phyloP scores from a whole-genome alignment of 2,888 invertebrate genomes.

The Eupithecia insigniata region DNA sequence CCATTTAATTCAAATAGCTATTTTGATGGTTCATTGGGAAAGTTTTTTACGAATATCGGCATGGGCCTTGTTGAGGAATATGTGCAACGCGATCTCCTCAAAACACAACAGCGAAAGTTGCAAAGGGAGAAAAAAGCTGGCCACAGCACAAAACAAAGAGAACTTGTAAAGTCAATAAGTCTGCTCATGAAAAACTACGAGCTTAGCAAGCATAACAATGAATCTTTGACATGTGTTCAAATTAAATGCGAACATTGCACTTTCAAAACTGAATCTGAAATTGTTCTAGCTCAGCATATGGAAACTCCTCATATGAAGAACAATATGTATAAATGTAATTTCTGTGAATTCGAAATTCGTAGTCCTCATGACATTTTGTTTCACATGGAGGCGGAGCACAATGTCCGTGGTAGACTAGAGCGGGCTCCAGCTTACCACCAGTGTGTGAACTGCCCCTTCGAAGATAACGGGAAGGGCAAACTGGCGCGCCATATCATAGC shows the following conservation, averaged over 20 bases:
- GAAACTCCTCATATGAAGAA: slow-evolving; percentile 96
- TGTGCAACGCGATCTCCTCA: slow-evolving; percentile 95
- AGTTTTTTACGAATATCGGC: slow-evolving; percentile 96
- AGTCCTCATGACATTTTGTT: slow-evolving; percentile 94
- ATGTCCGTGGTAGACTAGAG: slow-evolving; percentile 91
- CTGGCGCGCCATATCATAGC: slow-evolving; percentile 93
- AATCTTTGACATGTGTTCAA: slow-evolving; percentile 89
- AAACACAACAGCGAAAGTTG: slow-evolving; percentile 93
- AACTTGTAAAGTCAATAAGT: slow-evolving; percentile 87
- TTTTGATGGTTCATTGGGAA: slow-evolving; percentile 94
- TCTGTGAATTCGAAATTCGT: slow-evolving; percentile 91
- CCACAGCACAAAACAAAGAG: slow-evolving; percentile 87
- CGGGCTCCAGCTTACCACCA: slow-evolving; percentile 94
- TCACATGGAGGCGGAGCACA: slow-evolving; percentile 96
- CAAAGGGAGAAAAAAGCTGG: slow-evolving; percentile 87
- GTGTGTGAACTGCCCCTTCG: slow-evolving; percentile 96
- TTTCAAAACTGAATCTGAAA: slow-evolving; percentile 93
- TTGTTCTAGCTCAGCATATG: slow-evolving; percentile 93
- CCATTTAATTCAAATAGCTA: slow-evolving; percentile 86
- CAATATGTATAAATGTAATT: slow-evolving; percentile 93
- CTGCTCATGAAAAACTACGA: slow-evolving; percentile 93
- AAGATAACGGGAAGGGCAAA: slow-evolving; percentile 96
- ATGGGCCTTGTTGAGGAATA: slow-evolving; percentile 95
- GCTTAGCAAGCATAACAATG: slow-evolving; percentile 93
- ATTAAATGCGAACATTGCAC: slow-evolving; percentile 95